These are phyloP conservation scores for Cyanoliseus patagonus DNA, from an alignment of 2,113 vertebrate genomes.

Conservation along the genomic window DNA sequence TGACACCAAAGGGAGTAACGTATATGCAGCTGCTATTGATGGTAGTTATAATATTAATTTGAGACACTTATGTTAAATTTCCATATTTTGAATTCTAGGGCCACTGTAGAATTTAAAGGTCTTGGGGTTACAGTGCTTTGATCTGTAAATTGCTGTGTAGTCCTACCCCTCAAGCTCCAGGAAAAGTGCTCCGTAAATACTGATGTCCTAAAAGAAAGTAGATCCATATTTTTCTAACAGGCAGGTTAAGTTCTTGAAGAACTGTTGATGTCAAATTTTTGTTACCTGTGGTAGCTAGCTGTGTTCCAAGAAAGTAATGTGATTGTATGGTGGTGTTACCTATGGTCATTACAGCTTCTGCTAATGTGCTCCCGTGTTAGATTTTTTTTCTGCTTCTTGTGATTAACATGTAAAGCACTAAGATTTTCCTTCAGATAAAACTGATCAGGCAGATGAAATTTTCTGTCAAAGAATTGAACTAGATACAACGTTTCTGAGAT, in stretches of 20 bases:
- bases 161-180: not conserved
- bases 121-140: not conserved
- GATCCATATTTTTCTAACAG: not conserved
- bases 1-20: not conserved
- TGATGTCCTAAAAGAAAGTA: not conserved
- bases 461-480: not conserved
- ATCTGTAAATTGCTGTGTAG: not conserved
- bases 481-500: not conserved
- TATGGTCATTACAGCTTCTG: constrained; percentile 11
- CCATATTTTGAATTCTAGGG: not conserved
- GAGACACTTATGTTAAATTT: not conserved
- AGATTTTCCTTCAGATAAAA: not conserved
- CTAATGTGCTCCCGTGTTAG: not conserved
- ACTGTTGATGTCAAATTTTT: not conserved
- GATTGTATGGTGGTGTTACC: not conserved
- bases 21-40: not conserved
- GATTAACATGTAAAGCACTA: not conserved
- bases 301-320: constrained; percentile 7
- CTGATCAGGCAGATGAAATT: not conserved
- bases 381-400: not conserved
- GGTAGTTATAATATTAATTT: not conserved
- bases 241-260: not conserved
- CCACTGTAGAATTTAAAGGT: not conserved
- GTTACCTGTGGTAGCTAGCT: constrained; percentile 21
- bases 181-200: not conserved